Conservation (phyloP, 2,113 vertebrate genomes). For the Dolichallabes microphthalmus region DNA sequence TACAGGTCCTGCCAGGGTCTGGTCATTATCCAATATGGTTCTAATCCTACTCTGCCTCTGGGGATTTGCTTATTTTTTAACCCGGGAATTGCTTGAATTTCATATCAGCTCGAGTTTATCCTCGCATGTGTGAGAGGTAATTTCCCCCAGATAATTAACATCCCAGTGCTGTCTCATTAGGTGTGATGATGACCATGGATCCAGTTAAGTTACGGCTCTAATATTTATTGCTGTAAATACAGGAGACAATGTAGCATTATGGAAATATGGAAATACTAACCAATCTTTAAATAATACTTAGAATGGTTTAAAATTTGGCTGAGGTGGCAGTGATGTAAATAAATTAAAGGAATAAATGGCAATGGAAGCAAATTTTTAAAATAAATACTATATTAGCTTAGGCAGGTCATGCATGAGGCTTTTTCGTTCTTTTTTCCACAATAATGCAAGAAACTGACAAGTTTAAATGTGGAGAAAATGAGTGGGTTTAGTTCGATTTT, state of each 20-base stretch:
- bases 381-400: background rate
- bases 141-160: constrained; percentile 25
- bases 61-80: constrained; percentile 38
- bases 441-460: background rate
- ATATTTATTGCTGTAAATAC: background rate
- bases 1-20: constrained; percentile 15
- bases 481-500: background rate
- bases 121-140: constrained; percentile 32
- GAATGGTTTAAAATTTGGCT: background rate
- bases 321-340: background rate
- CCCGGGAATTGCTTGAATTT: constrained; percentile 35
- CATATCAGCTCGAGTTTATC: constrained; percentile 38
- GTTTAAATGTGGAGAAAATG: background rate
- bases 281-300: no score
- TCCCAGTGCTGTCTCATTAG: background rate
- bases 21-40: constrained; percentile 36
- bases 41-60: constrained; percentile 41
- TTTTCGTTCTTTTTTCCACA: background rate
- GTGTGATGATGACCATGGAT: background rate
- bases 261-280: background rate
- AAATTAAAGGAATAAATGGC: background rate
- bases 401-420: background rate
- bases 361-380: background rate
- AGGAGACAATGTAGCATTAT: background rate
- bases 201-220: background rate